Evolutionary conservation across 23 tunicate genomes (phyloP).

Genomic region (Trididemnum miniatum): DNA sequence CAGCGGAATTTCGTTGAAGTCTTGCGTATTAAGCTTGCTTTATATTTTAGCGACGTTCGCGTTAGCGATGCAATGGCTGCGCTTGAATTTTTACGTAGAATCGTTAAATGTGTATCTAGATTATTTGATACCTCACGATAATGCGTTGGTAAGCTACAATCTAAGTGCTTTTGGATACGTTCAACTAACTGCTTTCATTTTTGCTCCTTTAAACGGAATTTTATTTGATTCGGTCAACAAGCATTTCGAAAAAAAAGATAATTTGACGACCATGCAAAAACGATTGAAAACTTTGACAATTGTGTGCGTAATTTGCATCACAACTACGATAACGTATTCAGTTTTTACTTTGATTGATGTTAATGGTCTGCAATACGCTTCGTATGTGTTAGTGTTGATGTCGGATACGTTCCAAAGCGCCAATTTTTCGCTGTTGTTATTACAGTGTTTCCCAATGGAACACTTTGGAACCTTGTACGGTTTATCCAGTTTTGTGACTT

Average conservation of each 20-base stretch:
- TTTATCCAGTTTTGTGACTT: neutral
- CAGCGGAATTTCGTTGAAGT: neutral
- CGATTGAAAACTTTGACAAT: neutral
- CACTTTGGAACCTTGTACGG: conserved; percentile 13
- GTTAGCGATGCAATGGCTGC: neutral
- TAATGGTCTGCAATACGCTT: neutral
- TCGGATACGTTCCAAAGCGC: neutral
- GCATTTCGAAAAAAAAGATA: neutral
- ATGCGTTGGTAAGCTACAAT: neutral
- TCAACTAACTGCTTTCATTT: neutral
- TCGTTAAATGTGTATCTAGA: neutral
- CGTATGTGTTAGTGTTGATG: neutral
- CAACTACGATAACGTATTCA: neutral
- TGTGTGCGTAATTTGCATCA: neutral
- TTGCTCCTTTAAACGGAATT: conserved; percentile 3
- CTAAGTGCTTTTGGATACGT: neutral
- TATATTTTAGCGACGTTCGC: neutral
- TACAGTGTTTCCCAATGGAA: conserved; percentile 14
- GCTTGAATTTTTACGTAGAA: neutral
- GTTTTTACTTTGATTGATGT: neutral
- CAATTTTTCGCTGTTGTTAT: neutral
- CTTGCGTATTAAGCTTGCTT: neutral
- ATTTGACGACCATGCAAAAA: neutral
- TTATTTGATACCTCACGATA: neutral
- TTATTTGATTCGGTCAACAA: neutral